Conservation (phyloP, 2,888 invertebrate genomes). For the Melanotus villosus region DNA sequence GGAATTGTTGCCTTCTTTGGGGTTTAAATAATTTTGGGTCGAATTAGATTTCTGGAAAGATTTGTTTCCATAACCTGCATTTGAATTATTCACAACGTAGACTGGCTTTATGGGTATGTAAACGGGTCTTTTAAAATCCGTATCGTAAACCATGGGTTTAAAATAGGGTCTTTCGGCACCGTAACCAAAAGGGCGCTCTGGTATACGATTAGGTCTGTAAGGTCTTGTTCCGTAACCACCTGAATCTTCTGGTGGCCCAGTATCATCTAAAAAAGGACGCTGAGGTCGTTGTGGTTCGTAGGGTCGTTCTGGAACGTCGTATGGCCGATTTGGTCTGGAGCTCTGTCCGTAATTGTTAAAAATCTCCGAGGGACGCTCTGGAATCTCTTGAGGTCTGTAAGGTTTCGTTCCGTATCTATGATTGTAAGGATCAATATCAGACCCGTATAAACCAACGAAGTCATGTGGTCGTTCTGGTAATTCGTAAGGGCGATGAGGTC, state of each 20-base stretch:
- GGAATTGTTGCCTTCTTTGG: background rate
- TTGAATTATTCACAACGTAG: background rate
- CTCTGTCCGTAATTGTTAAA: background rate
- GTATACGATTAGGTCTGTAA: background rate
- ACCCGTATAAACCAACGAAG: too few relatives aligned
- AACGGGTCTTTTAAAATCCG: conserved; percentile 20
- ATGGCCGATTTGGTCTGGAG: background rate
- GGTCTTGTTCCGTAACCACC: too few relatives aligned
- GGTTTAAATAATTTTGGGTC: background rate
- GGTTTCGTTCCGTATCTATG: background rate
- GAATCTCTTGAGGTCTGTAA: background rate
- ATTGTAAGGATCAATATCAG: background rate
- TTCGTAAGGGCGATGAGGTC: background rate
- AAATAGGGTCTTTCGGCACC: background rate
- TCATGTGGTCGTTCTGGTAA: background rate
- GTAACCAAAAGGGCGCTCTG: background rate
- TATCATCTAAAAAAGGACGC: too few relatives aligned
- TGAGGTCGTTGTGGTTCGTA: background rate
- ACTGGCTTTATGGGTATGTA: conserved; percentile 5
- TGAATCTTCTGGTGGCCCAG: background rate
- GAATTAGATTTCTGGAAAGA: background rate
- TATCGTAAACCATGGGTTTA: background rate
- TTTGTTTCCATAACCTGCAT: background rate
- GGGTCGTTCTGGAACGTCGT: background rate
- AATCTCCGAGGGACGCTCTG: background rate